Evolutionary conservation across 2,888 invertebrate species (phyloP), one percentile per base, ranked within the genome.

Genomic region (Brenthis hecate): DNA sequence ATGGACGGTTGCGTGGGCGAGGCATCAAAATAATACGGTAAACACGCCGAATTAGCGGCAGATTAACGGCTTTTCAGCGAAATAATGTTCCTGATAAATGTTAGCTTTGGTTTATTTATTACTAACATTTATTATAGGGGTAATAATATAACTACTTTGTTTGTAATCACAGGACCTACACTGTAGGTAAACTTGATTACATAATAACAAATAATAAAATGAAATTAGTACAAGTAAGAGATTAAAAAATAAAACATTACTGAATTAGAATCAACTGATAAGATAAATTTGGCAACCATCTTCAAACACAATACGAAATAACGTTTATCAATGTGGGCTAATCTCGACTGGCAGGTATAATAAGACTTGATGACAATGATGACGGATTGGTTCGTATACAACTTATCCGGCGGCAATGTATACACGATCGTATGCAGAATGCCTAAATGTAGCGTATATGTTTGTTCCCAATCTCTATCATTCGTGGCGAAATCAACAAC

Each of bases 21-120:
- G 65, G 64, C 69, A 65, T 85, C 84, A 84, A 84, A 86, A 87
- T 86, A 86, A 87, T 86, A 81, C 85, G 82, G 82, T 82, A 83
- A 86, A 87, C 84, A 85, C 82, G 82, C 82, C 75, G 78, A 85
- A 84, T 84, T 82, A 82, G 81, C 80, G 64, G 63, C 63, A 65
- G 72, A 73, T 74, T 74, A 73, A 72, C 71, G 68, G 72, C 70
- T 69, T 74, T 75, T 72, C 69, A 62, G 62, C 71, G 67, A 68
- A 71, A 73, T 72, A 72, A 73, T 74, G 69, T 68, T 70, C 66
- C 61, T 72, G 70, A 74, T 73, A 65, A 72, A 76, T 75, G 73
- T 73, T 73, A 56, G 66, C 65, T 66, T 66, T 65, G 63, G 68
- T 73, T 66, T 66, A 57, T 71, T 74, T 73, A 68, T 64, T 69